Evolutionary conservation across 2,113 vertebrate species (phyloP).

Genomic region (Daboia siamensis): DNA sequence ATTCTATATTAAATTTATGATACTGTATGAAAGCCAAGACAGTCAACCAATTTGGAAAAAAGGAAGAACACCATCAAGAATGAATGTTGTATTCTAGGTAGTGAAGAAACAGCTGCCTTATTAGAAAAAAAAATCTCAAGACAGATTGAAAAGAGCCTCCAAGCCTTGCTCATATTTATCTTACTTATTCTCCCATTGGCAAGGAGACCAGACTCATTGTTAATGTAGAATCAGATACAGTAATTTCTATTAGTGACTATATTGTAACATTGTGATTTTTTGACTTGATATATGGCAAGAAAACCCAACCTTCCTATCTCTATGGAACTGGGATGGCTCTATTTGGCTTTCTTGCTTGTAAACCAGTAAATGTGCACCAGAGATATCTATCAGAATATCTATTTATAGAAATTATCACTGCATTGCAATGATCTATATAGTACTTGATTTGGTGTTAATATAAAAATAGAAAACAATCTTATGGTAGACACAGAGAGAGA

Average conservation of each 20-base stretch:
- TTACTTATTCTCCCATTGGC: background rate
- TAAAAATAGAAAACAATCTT: background rate
- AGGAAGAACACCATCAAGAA: background rate
- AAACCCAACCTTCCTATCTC: background rate
- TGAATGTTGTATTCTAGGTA: background rate
- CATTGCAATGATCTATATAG: background rate
- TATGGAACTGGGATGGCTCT: background rate
- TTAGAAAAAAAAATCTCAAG: background rate
- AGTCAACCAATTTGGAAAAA: constrained; percentile 23
- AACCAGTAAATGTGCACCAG: background rate
- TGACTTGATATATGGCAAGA: background rate
- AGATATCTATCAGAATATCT: background rate
- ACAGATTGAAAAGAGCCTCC: background rate
- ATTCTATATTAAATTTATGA: constrained; percentile 33
- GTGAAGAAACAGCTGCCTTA: background rate
- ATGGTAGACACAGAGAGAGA: background rate
- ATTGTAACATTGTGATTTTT: background rate
- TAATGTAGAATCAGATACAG: background rate
- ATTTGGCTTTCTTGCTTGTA: background rate
- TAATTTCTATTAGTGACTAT: background rate
- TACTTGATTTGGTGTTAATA: background rate
- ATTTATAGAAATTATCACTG: background rate
- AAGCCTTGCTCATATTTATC: background rate
- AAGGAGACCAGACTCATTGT: background rate
- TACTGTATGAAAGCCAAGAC: constrained; percentile 13